Conservation (phyloP, 2,113 vertebrate genomes). For the Sclerurus mexicanus region DNA sequence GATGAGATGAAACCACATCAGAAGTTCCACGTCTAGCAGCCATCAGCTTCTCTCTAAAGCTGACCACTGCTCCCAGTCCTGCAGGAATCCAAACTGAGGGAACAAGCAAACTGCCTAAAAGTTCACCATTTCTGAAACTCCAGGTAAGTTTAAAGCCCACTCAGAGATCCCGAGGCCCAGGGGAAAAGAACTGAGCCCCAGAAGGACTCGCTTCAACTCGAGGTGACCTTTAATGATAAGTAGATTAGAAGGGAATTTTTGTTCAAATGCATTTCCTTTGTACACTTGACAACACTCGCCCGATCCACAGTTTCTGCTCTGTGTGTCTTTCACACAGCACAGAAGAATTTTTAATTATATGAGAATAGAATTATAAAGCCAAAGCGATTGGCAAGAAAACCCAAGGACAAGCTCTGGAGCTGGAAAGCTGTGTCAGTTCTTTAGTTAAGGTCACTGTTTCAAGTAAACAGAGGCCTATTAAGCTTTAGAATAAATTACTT, state of each 20-base stretch:
- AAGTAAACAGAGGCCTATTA: constrained; percentile 24
- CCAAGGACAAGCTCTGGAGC: constrained; percentile 15
- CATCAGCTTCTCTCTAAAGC: not conserved
- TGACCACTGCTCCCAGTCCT: not conserved
- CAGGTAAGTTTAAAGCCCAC: not conserved
- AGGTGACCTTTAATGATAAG: constrained; percentile 1
- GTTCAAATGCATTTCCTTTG: not conserved
- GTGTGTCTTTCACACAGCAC: not conserved
- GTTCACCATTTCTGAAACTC: not conserved
- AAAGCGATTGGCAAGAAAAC: constrained; percentile 5
- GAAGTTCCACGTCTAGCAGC: not conserved
- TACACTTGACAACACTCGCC: not conserved
- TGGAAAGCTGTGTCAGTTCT: not conserved
- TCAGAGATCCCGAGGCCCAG: not conserved
- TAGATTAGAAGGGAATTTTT: not conserved
- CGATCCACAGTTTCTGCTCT: not conserved
- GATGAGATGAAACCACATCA: not conserved
- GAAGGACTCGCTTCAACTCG: not conserved
- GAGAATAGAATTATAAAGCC: not conserved
- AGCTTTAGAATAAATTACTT: constrained; percentile 4
- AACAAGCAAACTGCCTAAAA: not conserved
- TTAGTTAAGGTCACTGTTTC: constrained; percentile 22
- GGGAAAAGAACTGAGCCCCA: not conserved
- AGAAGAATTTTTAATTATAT: not conserved
- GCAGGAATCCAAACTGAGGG: not conserved